phyloP scores from a whole-genome alignment of 2,797 vertebrate species.

The Bovichtus diacanthus region DNA sequence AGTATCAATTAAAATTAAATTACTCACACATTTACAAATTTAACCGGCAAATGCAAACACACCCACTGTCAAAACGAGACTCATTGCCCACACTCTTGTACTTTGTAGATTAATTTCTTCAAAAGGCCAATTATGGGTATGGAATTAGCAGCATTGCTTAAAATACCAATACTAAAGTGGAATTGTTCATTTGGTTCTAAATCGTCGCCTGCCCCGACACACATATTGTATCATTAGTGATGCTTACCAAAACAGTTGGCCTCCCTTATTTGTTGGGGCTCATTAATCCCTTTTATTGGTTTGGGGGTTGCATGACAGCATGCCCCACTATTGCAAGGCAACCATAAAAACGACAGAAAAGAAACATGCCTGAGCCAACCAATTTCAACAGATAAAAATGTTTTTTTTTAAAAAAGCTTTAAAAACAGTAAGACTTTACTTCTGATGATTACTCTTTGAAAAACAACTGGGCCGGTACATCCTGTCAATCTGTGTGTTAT shows the following conservation, averaged over 20 bases:
- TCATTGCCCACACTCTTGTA: too few species aligned
- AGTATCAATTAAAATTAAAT: too few species aligned
- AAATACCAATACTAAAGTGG: neutral
- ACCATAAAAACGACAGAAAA: neutral
- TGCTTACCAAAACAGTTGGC: neutral
- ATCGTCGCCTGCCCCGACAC: neutral
- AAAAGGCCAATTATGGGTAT: neutral
- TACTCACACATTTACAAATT: too few species aligned
- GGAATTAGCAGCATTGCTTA: neutral
- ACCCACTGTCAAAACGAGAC: too few species aligned
- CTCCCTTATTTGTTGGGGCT: neutral
- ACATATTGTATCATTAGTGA: neutral
- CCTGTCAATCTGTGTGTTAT: neutral
- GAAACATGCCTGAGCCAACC: neutral
- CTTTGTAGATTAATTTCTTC: neutral
- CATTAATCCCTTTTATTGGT: constrained; percentile 22
- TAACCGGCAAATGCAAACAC: too few species aligned
- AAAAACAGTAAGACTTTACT: neutral
- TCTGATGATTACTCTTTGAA: neutral
- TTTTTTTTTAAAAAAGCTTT: neutral
- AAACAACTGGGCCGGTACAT: neutral
- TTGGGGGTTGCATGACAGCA: neutral
- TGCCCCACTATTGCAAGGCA: neutral
- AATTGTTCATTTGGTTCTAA: neutral
- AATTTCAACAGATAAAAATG: neutral